Evolutionary conservation across 2,888 invertebrate species (phyloP).

Genomic region (Phyto melanocephala): DNA sequence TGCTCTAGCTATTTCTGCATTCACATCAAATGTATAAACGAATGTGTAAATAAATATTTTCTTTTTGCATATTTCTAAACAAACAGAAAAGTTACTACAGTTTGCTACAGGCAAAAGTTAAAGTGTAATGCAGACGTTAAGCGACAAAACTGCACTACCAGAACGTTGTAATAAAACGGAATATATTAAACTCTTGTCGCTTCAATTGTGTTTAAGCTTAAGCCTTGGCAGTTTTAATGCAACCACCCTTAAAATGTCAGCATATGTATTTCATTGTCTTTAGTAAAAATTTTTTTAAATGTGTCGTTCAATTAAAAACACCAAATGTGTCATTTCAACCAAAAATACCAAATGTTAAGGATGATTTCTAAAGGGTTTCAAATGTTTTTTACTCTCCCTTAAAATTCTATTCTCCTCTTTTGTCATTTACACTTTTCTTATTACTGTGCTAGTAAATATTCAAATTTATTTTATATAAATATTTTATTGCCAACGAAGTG

Average conservation of each 20-base stretch:
- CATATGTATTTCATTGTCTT: conserved; percentile 12
- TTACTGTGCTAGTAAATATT: conserved; percentile 26
- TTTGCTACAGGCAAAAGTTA: neutral
- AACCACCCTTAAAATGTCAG: conserved; percentile 43
- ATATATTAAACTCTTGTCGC: neutral
- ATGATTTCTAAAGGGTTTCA: neutral
- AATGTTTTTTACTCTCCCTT: neutral
- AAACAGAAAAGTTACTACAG: conserved; percentile 10
- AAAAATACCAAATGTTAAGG: neutral
- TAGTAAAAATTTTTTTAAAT: neutral
- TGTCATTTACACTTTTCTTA: neutral
- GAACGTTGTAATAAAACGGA: no score
- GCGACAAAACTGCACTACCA: neutral
- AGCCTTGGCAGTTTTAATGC: neutral
- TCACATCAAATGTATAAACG: neutral
- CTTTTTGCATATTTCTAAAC: neutral
- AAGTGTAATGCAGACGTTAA: neutral
- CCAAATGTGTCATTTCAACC: conserved; percentile 39
- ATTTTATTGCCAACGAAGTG: conserved; percentile 28
- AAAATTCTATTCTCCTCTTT: neutral
- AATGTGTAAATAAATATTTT: conserved; percentile 4
- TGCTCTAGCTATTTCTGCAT: conserved; percentile 30
- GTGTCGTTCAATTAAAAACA: conserved; percentile 38
- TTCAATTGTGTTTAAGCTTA: neutral
- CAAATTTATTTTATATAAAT: conserved; percentile 34